These are phyloP conservation scores for Callopanchax toddi DNA, from an alignment of 2,113 vertebrate species.

Conservation along the genomic window DNA sequence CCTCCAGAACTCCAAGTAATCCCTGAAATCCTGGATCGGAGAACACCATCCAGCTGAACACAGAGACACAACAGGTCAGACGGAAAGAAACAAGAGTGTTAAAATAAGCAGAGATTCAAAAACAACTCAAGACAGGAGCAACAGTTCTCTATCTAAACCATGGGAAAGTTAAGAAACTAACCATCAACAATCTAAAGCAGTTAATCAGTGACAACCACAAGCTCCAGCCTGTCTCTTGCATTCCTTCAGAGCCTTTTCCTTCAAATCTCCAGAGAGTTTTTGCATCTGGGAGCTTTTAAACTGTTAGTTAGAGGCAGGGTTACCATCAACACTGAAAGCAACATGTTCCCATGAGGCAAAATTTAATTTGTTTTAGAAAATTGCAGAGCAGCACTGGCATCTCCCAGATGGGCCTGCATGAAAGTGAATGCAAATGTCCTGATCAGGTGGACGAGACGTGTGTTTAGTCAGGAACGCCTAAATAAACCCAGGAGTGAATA, in stretches of 20 bases:
- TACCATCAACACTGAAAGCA: neutral
- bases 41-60: constrained; percentile 90
- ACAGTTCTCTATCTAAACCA: too few relatives aligned
- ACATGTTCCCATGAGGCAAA: neutral
- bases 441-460: too few relatives aligned
- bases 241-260: constrained; percentile 22
- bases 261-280: neutral
- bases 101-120: neutral
- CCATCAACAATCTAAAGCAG: constrained; percentile 24
- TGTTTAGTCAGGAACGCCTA: too few relatives aligned
- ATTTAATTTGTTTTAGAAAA: neutral
- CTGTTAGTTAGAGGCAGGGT: neutral
- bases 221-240: constrained; percentile 29
- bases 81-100: neutral
- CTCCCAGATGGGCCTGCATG: neutral
- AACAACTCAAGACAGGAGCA: too few relatives aligned
- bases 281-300: neutral
- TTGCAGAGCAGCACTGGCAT: neutral
- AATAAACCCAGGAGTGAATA: too few relatives aligned
- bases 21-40: constrained; percentile 90
- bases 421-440: neutral
- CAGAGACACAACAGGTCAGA: constrained; percentile 16
- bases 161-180: too few relatives aligned
- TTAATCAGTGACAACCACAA: constrained; percentile 23
- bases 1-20: constrained; percentile 86